Evolutionary conservation across 1,140 invertebrate species (phyloP), one percentile per base, ranked within the genome.

Genomic region (Heliothis virescens): DNA sequence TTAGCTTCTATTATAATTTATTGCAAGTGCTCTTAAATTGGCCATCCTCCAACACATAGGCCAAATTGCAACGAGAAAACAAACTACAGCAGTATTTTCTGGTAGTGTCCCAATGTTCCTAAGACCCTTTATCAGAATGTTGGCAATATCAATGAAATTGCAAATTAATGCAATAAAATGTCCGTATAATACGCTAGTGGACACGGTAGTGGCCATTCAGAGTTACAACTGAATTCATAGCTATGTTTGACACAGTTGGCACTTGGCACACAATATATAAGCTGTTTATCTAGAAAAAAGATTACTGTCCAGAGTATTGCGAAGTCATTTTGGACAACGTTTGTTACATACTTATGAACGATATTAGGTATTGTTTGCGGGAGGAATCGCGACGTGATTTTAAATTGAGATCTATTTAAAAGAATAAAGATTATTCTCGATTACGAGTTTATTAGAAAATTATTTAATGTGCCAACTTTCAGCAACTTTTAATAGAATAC

Each of bases 161-260:
- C 63, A 67, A 67, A 71, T 52, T 53, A 53, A 71, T 71, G 50
- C 21, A 71, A 85, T 82, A 80, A 82, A 85, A 85, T 59, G 71
- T 26, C 81, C 73, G 63, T 67, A 48, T 48, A 21, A 48, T 79
- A 57, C 77, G 83, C 78, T 83, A 82, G 83, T 75, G 80, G 77
- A 80, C 77, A 69, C 18, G 10, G n/a, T 41, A 67, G 63, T 69
- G 29, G 63, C 55, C 13, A 78, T 47, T 57, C 12, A 11, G 63
- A 69, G 75, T 41, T 74, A 67, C 69, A 82, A 80, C 60, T 80
- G 65, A 65, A 15, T 63, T 55, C 52, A 82, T 50, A 82, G 69
- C 73, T 78, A 71, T 69, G 47, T 65, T 79, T 81, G 84, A 79
- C 84, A 83, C 78, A 82, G 82, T 82, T 83, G 78, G 81, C 79